These are phyloP conservation scores for Mesorhabditis spiculigera DNA, from an alignment of 2,888 invertebrate genomes.

Conservation along the genomic window DNA sequence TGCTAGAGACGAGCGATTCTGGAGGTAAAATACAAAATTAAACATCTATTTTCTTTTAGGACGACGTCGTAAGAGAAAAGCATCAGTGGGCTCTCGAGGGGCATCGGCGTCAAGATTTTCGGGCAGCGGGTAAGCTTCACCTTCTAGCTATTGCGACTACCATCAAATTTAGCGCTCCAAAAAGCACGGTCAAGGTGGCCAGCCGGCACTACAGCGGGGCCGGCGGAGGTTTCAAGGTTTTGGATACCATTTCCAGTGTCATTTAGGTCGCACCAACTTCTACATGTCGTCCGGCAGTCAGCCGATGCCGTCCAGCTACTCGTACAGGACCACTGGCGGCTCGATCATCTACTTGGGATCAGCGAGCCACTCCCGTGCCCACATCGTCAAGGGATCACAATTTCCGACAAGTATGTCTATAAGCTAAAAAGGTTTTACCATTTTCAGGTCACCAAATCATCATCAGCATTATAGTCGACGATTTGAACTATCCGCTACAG, in stretches of 20 bases:
- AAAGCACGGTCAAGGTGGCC: background rate
- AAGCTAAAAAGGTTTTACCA: no score
- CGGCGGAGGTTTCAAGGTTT: background rate
- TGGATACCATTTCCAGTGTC: background rate
- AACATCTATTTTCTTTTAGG: background rate
- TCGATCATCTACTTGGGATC: background rate
- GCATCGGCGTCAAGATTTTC: background rate
- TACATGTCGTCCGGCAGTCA: background rate
- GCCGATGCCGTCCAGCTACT: background rate
- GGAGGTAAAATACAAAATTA: background rate
- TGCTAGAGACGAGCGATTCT: background rate
- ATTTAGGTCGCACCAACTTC: background rate
- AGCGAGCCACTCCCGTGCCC: background rate
- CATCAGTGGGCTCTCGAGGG: background rate
- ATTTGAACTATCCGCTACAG: no score
- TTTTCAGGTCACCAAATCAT: background rate
- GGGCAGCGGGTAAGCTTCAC: background rate
- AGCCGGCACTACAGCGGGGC: background rate
- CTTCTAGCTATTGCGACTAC: background rate
- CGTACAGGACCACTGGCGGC: background rate
- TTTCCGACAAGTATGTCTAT: background rate
- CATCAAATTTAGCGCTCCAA: background rate
- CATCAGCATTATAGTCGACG: background rate
- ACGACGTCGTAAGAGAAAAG: background rate
- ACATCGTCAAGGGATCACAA: background rate